phyloP scores from a whole-genome alignment of 2,888 invertebrate genomes.

The Anticlea derivata region DNA sequence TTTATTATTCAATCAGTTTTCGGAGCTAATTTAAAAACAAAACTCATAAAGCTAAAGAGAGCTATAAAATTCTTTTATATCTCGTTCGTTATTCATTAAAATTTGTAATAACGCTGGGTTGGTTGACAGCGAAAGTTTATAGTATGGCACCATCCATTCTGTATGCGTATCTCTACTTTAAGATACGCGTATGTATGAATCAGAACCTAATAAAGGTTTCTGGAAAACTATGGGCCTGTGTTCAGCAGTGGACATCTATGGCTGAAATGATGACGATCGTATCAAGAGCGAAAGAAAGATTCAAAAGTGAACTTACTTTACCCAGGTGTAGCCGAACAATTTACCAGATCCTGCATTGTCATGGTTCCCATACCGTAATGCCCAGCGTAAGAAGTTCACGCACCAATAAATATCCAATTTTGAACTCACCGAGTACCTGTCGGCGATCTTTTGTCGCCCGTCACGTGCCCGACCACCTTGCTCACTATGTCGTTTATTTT shows the following conservation, averaged over 20 bases:
- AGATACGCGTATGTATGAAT: no score
- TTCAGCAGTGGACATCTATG: no score
- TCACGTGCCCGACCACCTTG: constrained; percentile 65
- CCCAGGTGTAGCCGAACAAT: constrained; percentile 2
- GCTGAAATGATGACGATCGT: no score
- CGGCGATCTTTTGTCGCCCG: constrained; percentile 72
- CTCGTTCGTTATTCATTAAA: constrained; percentile 23
- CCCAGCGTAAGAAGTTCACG: constrained; percentile 55
- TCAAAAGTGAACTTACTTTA: no score
- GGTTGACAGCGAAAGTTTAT: constrained; percentile 15
- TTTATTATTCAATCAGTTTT: constrained; percentile 30
- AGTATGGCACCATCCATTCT: constrained; percentile 6
- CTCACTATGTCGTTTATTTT: constrained; percentile 60
- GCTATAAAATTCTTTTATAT: constrained; percentile 24
- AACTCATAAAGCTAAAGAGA: constrained; percentile 26
- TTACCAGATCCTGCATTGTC: constrained; percentile 3
- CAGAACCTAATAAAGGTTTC: no score
- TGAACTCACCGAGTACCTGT: constrained; percentile 69
- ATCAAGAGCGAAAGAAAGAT: no score
- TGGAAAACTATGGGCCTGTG: no score
- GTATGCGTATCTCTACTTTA: neutral
- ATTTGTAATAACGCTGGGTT: constrained; percentile 15
- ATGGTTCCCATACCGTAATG: constrained; percentile 20
- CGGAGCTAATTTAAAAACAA: constrained; percentile 24
- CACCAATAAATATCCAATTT: constrained; percentile 80